phyloP scores from a whole-genome alignment of 1,140 invertebrate genomes.

The Drosophila nigrodunni region DNA sequence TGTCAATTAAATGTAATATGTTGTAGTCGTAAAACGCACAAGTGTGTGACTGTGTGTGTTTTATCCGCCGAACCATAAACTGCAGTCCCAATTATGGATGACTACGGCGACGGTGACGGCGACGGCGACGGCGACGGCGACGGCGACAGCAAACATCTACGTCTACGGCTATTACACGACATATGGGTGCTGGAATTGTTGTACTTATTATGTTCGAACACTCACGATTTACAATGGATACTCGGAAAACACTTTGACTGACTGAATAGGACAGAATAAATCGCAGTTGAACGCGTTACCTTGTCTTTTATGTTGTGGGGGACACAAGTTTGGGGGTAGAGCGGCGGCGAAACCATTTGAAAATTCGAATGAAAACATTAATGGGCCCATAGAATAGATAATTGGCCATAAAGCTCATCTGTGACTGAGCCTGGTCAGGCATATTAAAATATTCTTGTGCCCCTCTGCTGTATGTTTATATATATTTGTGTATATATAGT shows the following conservation, averaged over 20 bases:
- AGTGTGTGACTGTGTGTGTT: not conserved
- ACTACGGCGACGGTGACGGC: not conserved
- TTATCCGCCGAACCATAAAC: conserved; percentile 49
- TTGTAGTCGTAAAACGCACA: conserved; percentile 64
- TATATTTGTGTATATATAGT: not conserved
- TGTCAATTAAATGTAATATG: conserved; percentile 76
- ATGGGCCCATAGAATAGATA: conserved; percentile 78
- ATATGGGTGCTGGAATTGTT: conserved; percentile 11
- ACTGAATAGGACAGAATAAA: not conserved
- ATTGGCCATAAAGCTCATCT: conserved; percentile 81
- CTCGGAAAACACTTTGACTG: conserved; percentile 48
- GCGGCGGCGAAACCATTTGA: conserved; percentile 17
- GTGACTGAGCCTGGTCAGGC: conserved; percentile 61
- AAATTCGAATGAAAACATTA: conserved; percentile 70
- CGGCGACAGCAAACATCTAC: not conserved
- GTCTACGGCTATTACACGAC: conserved; percentile 11
- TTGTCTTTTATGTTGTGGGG: not conserved
- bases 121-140: not conserved
- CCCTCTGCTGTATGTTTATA: conserved; percentile 15
- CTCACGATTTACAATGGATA: conserved; percentile 15
- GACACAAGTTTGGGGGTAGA: too few species aligned
- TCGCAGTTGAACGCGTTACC: too few species aligned
- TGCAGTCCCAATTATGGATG: conserved; percentile 59
- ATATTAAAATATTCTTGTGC: conserved; percentile 70
- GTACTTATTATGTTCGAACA: conserved; percentile 14